These are phyloP conservation scores for Tetramorium simillimum DNA, from an alignment of 1,140 invertebrate species.

Conservation along the genomic window DNA sequence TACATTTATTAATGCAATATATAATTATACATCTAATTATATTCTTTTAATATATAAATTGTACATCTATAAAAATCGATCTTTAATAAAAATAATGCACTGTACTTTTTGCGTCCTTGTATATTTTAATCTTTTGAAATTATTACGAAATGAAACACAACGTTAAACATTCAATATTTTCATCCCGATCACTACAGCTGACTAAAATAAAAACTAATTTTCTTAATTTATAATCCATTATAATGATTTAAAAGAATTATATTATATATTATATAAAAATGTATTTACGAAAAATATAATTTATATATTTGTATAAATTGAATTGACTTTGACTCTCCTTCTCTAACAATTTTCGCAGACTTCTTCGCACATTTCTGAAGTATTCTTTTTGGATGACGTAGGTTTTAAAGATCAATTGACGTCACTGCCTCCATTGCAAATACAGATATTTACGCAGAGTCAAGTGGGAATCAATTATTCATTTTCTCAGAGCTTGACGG, in stretches of 20 bases:
- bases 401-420: conserved; percentile 60
- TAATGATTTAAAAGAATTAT: neutral
- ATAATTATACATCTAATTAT: neutral
- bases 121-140: neutral
- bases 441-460: conserved; percentile 51
- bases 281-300: neutral
- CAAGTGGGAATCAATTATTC: conserved; percentile 51
- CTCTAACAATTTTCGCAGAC: neutral
- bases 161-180: neutral
- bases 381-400: conserved; percentile 62
- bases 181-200: neutral
- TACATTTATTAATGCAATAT: neutral
- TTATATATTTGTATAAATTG: neutral
- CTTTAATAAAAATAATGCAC: neutral
- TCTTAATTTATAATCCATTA: neutral
- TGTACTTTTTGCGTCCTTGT: neutral
- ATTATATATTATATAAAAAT: neutral
- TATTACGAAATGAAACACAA: neutral
- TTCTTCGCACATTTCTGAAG: conserved; percentile 1
- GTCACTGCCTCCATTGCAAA: conserved; percentile 54
- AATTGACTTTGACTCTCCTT: neutral
- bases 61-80: neutral
- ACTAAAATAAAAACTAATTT: neutral
- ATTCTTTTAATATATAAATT: neutral
- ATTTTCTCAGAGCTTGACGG: neutral